These are phyloP conservation scores for Automeris io DNA, from an alignment of 2,888 invertebrate genomes.

Conservation along the genomic window DNA sequence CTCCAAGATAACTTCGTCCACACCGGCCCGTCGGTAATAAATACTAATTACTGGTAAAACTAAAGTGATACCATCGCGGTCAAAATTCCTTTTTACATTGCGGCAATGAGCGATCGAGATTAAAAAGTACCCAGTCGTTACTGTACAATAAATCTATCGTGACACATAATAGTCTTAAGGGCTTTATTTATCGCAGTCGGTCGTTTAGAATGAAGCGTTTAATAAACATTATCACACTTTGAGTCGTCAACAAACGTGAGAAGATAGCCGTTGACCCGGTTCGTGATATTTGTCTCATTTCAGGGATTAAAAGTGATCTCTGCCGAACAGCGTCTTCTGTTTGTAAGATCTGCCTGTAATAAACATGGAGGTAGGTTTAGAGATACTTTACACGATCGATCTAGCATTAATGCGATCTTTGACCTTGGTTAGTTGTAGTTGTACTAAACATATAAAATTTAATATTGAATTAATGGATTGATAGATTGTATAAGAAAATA, in stretches of 20 bases:
- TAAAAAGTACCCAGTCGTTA: constrained; percentile 53
- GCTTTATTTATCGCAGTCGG: constrained; percentile 65
- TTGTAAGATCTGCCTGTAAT: constrained; percentile 64
- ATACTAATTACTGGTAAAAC: constrained; percentile 74
- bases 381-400: too few species aligned
- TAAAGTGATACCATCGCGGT: constrained; percentile 65
- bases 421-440: too few species aligned
- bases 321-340: constrained; percentile 59
- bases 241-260: constrained; percentile 74
- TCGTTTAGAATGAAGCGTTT: constrained; percentile 68
- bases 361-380: constrained; percentile 54
- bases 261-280: constrained; percentile 72
- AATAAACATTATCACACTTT: constrained; percentile 75
- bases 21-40: constrained; percentile 57
- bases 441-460: too few species aligned
- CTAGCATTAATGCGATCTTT: too few species aligned
- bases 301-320: constrained; percentile 67
- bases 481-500: too few species aligned
- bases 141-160: constrained; percentile 69
- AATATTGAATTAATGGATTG: too few species aligned
- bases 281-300: constrained; percentile 74
- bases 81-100: constrained; percentile 56
- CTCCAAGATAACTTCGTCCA: constrained; percentile 43
- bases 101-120: constrained; percentile 35
- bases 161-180: constrained; percentile 66